Conservation (phyloP, 2,888 invertebrate species). For the Sarcophaga rosellei region DNA sequence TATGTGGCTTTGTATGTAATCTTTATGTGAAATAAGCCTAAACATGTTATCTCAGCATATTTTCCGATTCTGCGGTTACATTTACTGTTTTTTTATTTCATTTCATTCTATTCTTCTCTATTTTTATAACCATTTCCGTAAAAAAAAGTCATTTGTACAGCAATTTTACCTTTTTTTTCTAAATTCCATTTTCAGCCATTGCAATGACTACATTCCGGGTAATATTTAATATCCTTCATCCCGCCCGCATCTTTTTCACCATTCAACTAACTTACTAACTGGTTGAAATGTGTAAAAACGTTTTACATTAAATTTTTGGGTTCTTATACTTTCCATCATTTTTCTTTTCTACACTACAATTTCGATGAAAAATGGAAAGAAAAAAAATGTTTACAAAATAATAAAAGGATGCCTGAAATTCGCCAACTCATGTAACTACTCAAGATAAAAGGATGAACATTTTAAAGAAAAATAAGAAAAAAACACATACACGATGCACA, state of each 20-base stretch:
- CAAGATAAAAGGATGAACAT: slow-evolving; percentile 46
- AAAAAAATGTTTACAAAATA: neutral
- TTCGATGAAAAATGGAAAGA: slow-evolving; percentile 11
- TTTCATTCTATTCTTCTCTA: slow-evolving; percentile 33
- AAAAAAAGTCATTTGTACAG: slow-evolving; percentile 52
- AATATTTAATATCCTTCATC: slow-evolving; percentile 41
- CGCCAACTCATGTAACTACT: slow-evolving; percentile 54
- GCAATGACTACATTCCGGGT: too few relatives aligned
- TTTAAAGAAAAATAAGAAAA: neutral
- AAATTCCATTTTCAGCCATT: neutral
- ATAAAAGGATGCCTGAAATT: slow-evolving; percentile 50
- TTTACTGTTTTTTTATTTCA: slow-evolving; percentile 37
- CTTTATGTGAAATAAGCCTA: slow-evolving; percentile 63
- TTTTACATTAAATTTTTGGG: slow-evolving; percentile 35
- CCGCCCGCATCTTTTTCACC: neutral
- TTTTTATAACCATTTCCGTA: neutral
- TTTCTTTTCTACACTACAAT: neutral
- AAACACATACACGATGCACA: neutral
- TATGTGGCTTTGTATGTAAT: slow-evolving; percentile 19
- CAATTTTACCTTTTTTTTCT: slow-evolving; percentile 60
- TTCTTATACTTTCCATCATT: neutral
- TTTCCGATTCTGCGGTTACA: slow-evolving; percentile 68
- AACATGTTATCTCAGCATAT: slow-evolving; percentile 67
- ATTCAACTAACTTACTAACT: slow-evolving; percentile 24
- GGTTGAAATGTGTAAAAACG: slow-evolving; percentile 44